phyloP scores from a whole-genome alignment of 2,797 vertebrate genomes.

The Fistularia commersonii region DNA sequence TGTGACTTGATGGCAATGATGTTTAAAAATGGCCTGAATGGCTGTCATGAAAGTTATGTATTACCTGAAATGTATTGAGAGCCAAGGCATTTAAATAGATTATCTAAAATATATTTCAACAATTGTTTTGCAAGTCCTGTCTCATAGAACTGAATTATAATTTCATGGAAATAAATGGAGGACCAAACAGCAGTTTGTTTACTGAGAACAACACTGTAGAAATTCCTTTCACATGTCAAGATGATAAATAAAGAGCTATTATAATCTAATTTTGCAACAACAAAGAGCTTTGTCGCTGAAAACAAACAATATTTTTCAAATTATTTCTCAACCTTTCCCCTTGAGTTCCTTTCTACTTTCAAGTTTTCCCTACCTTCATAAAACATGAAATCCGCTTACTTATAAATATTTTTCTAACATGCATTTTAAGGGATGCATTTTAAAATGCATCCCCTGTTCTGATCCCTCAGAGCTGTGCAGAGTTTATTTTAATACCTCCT shows the following conservation, averaged over 20 bases:
- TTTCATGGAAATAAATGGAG: conserved; percentile 39
- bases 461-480: background rate
- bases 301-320: no score
- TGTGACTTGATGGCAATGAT: conserved; percentile 5
- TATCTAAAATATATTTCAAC: conserved; percentile 26
- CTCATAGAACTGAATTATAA: conserved; percentile 33
- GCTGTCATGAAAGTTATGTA: conserved; percentile 13
- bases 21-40: conserved; percentile 34
- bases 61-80: conserved; percentile 26
- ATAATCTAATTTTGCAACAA: no score
- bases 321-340: background rate
- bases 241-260: no score
- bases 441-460: background rate
- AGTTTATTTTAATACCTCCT: background rate
- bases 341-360: background rate
- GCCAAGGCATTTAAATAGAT: conserved; percentile 48
- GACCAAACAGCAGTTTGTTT: background rate
- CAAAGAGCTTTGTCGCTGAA: no score
- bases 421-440: background rate
- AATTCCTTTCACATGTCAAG: conserved; percentile 25
- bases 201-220: conserved; percentile 4
- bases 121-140: conserved; percentile 17
- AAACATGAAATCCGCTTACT: no score
- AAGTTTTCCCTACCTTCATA: no score
- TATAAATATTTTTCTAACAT: conserved; percentile 1